Conservation (phyloP, 2,888 invertebrate species). For the Torymus texanus region DNA sequence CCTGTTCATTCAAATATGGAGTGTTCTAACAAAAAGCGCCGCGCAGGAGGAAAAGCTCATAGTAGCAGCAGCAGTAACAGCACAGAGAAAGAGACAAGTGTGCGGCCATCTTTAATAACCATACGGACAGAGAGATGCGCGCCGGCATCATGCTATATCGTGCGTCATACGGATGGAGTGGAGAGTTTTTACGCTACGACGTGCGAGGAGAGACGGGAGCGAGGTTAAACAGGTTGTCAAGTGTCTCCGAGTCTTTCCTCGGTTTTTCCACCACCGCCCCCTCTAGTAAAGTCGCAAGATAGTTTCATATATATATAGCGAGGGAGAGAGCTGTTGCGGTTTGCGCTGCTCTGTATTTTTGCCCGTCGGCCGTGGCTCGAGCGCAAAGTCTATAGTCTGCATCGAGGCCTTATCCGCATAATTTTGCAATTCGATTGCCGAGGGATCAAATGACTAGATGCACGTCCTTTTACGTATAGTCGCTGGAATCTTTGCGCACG, state of each 20-base stretch:
- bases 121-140: constrained; percentile 55
- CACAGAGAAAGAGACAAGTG: neutral
- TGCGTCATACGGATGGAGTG: too few relatives aligned
- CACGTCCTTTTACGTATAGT: constrained; percentile 11
- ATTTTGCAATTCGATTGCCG: constrained; percentile 66
- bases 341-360: constrained; percentile 31
- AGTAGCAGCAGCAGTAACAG: neutral
- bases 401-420: constrained; percentile 63
- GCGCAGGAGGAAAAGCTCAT: neutral
- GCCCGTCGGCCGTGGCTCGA: neutral
- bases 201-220: constrained; percentile 54
- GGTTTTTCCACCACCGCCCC: constrained; percentile 51
- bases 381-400: neutral
- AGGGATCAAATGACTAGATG: constrained; percentile 15
- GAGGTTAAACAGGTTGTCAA: constrained; percentile 72
- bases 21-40: constrained; percentile 40
- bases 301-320: neutral
- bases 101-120: constrained; percentile 71
- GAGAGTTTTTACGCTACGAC: too few relatives aligned
- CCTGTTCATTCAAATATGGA: constrained; percentile 67
- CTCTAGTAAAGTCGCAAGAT: constrained; percentile 16
- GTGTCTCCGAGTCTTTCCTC: constrained; percentile 59
- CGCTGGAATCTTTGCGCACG: constrained; percentile 10
- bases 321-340: constrained; percentile 16
- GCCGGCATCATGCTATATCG: constrained; percentile 61